phyloP scores from a whole-genome alignment of 2,888 invertebrate species.

The Pterostichus madidus region DNA sequence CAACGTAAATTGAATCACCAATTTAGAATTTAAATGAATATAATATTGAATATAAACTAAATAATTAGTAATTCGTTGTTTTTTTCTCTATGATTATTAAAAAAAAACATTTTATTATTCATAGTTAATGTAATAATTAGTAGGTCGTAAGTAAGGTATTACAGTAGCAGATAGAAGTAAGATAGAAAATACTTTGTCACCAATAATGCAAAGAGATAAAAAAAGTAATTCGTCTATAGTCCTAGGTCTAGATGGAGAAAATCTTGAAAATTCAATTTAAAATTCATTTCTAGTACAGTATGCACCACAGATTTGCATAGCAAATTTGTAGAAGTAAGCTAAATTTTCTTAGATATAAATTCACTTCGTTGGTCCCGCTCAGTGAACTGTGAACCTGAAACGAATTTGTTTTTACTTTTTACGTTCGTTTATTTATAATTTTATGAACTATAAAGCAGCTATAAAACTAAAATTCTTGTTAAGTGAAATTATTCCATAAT shows the following conservation, averaged over 20 bases:
- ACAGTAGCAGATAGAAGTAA: too few relatives aligned
- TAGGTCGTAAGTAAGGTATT: too few relatives aligned
- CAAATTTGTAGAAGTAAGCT: constrained; percentile 38
- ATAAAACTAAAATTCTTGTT: constrained; percentile 20
- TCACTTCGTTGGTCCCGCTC: constrained; percentile 35
- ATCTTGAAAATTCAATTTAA: constrained; percentile 40
- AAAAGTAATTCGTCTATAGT: not conserved
- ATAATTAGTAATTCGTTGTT: too few relatives aligned
- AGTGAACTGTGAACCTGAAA: constrained; percentile 18
- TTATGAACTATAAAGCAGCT: constrained; percentile 34
- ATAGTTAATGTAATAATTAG: too few relatives aligned
- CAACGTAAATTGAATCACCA: too few relatives aligned
- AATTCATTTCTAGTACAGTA: constrained; percentile 41
- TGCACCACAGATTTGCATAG: constrained; percentile 51
- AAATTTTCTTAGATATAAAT: constrained; percentile 47
- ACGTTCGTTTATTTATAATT: constrained; percentile 36
- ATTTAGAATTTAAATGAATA: too few relatives aligned
- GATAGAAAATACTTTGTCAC: too few relatives aligned
- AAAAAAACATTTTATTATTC: too few relatives aligned
- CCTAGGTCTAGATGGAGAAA: constrained; percentile 1
- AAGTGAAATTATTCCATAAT: constrained; percentile 40
- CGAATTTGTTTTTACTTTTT: constrained; percentile 26
- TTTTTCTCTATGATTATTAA: too few relatives aligned
- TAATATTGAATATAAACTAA: too few relatives aligned
- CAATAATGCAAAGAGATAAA: too few relatives aligned